phyloP scores from a whole-genome alignment of 2,113 vertebrate genomes.

The Anser brachyrhynchus region DNA sequence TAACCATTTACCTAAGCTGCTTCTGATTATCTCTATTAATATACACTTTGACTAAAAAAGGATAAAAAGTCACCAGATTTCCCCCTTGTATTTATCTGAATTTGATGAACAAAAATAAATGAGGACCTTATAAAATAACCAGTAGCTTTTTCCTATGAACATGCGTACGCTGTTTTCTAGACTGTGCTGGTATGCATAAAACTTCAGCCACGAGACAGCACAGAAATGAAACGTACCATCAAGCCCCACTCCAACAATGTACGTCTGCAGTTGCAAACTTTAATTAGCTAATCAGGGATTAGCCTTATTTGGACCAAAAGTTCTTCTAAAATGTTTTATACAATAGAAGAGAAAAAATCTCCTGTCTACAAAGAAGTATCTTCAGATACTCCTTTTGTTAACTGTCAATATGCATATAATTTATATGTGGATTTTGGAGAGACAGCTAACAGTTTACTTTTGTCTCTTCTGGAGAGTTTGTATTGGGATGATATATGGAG shows the following conservation, averaged over 20 bases:
- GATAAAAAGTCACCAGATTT: background rate
- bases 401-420: background rate
- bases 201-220: background rate
- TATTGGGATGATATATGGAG: slow-evolving; percentile 49
- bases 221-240: background rate
- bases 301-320: background rate
- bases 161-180: background rate
- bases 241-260: background rate
- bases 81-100: background rate
- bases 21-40: background rate
- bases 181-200: background rate
- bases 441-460: slow-evolving; percentile 22
- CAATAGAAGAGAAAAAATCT: background rate
- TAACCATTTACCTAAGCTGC: background rate
- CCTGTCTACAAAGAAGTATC: background rate
- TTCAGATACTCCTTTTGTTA: background rate
- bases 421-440: slow-evolving; percentile 65
- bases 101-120: background rate
- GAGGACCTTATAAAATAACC: background rate
- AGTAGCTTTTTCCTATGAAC: background rate
- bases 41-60: background rate
- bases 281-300: background rate
- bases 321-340: background rate
- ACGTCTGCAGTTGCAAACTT: background rate
- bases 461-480: slow-evolving; percentile 52